These are phyloP conservation scores for Tipula vernalis DNA, from an alignment of 2,888 invertebrate genomes.

Conservation along the genomic window DNA sequence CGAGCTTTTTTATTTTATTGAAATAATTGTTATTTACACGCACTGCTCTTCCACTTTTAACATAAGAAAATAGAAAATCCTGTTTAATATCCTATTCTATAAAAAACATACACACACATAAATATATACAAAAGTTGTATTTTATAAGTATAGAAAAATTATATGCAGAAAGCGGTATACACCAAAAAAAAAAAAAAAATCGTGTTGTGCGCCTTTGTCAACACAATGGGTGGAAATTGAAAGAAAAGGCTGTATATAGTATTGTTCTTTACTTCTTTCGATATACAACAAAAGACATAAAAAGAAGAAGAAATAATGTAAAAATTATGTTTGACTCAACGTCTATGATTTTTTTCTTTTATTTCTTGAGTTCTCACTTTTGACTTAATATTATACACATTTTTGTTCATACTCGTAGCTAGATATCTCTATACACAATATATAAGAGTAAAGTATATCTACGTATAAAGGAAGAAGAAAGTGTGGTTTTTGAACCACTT, in stretches of 20 bases:
- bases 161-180: neutral
- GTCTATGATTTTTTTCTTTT: neutral
- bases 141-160: neutral
- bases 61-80: neutral
- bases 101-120: neutral
- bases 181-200: neutral
- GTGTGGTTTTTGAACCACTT: constrained; percentile 7
- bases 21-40: constrained; percentile 7
- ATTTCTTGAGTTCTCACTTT: constrained; percentile 5
- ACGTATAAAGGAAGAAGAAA: neutral
- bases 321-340: constrained; percentile 8
- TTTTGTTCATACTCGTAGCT: neutral
- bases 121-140: neutral
- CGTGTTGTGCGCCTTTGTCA: constrained; percentile 6
- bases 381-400: neutral
- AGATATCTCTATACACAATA: neutral
- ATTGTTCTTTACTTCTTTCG: neutral
- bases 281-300: neutral
- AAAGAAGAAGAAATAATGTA: constrained; percentile 4
- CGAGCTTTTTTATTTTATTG: neutral
- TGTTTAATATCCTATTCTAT: neutral
- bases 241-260: neutral
- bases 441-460: neutral
- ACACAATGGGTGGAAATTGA: constrained; percentile 8
- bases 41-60: constrained; percentile 7